Evolutionary conservation across 1,140 invertebrate species (phyloP), one percentile per base, ranked within the genome.

Genomic region (Formica exsecta): DNA sequence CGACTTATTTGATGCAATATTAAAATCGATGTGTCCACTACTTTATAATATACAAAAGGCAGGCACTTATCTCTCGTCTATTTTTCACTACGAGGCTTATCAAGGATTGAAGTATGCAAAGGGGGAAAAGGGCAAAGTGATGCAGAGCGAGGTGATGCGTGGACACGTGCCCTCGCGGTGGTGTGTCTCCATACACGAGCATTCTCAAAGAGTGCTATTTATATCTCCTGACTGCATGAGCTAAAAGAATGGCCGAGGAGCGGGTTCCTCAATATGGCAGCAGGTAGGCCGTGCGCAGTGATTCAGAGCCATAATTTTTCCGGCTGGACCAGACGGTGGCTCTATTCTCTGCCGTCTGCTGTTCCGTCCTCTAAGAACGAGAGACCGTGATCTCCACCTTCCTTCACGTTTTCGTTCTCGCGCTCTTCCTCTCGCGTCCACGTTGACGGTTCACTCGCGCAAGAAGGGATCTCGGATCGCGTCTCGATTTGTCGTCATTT

Each of bases 261-360:
- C 93, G 92, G 80, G 93, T 93, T 94, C 93, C 93, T 94, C 93
- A 92, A 94, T 94, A 94, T 92, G 93, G 93, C 91, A 92, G 92
- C 91, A 92, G 92, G 93, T 93, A 93, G 93, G 92, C 89, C 73
- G 92, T 75, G 79, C 64, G 85, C 87, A 83, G 92, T 93, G 92
- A 93, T 93, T 93, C 93, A 93, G 92, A 92, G 87, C 41, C 62
- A 71, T 32, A 4, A 93, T 93, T 93, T 93, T 93, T 93, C 90
- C 89, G 92, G 70, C 87, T 87, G 89, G 83, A 88, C 90, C 92
- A 93, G 93, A 93, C 92, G 87, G 90, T 91, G 90, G 88, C 90
- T 93, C 88, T 91, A 88, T 87, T 90, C 91, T 87, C 70, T 51
- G 75, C 75, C 61, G 83, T 88, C 91, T 85, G 88, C 80, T 74